Conservation (phyloP, 2,113 vertebrate genomes). For the Podarcis raffonei region DNA sequence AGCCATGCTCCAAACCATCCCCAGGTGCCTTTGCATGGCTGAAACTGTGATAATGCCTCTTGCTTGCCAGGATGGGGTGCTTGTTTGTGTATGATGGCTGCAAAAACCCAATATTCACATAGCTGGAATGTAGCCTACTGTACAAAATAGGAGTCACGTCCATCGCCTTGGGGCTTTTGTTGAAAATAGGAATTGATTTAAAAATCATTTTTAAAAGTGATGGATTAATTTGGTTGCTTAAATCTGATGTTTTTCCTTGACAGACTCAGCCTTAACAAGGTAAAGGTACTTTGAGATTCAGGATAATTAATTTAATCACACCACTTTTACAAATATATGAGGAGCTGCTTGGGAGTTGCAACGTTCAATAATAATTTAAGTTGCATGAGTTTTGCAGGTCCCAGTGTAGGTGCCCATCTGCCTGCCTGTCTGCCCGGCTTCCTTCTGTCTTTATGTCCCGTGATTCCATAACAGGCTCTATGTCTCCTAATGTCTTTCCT, state of each 20-base stretch:
- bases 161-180: neutral
- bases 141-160: too few relatives aligned
- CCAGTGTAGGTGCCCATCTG: neutral
- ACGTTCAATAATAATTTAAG: neutral
- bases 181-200: neutral
- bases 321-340: neutral
- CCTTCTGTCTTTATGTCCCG: too few relatives aligned
- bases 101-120: too few relatives aligned
- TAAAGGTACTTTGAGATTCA: fast-evolving
- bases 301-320: neutral
- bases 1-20: too few relatives aligned
- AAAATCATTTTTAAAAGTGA: neutral
- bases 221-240: neutral
- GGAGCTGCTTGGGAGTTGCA: neutral
- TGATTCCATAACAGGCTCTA: neutral
- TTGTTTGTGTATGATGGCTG: too few relatives aligned
- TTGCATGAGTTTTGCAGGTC: slow-evolving; percentile 11
- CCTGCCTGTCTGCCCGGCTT: neutral
- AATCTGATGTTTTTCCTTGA: neutral
- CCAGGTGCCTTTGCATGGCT: too few relatives aligned
- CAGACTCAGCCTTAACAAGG: neutral
- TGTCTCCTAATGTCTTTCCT: slow-evolving; percentile 23
- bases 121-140: too few relatives aligned
- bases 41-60: too few relatives aligned
- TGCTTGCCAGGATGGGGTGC: too few relatives aligned